phyloP scores from a whole-genome alignment of 2,113 vertebrate species.

The Thalassoma bifasciatum region DNA sequence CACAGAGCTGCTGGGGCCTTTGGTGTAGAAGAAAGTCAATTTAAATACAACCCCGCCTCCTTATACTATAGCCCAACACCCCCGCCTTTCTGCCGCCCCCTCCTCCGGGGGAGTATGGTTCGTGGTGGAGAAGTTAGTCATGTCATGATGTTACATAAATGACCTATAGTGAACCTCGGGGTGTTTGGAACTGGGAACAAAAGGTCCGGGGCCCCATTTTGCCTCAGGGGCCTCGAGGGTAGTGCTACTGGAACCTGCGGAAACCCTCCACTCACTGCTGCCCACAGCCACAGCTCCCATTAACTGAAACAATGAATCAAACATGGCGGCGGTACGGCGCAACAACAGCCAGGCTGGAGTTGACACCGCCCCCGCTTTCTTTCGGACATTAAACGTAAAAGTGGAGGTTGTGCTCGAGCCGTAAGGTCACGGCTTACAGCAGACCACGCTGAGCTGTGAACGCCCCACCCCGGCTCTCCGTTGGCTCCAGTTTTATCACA shows the following conservation, averaged over 20 bases:
- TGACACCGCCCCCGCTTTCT: not conserved
- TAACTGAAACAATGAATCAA: not conserved
- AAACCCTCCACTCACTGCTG: conserved; percentile 7
- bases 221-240: conserved; percentile 21
- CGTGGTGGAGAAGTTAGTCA: conserved; percentile 35
- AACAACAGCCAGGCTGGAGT: not conserved
- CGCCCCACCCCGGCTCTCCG: not conserved
- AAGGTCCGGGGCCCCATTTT: conserved; percentile 31
- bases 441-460: not conserved
- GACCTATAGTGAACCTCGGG: conserved; percentile 44
- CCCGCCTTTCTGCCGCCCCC: conserved; percentile 6
- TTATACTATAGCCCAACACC: not conserved
- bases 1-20: not conserved
- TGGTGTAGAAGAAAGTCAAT: conserved; percentile 1
- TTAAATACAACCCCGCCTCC: conserved; percentile 43
- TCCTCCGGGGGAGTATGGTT: conserved; percentile 27
- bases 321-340: not conserved
- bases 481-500: not conserved
- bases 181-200: conserved; percentile 20
- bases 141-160: conserved; percentile 57
- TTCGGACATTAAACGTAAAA: not conserved
- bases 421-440: conserved; percentile 2
- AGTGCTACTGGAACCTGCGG: not conserved
- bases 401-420: not conserved
- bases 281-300: not conserved